Evolutionary conservation across 2,888 invertebrate species (phyloP), one percentile per base, ranked within the genome.

Genomic region (Epicampocera succincta): DNA sequence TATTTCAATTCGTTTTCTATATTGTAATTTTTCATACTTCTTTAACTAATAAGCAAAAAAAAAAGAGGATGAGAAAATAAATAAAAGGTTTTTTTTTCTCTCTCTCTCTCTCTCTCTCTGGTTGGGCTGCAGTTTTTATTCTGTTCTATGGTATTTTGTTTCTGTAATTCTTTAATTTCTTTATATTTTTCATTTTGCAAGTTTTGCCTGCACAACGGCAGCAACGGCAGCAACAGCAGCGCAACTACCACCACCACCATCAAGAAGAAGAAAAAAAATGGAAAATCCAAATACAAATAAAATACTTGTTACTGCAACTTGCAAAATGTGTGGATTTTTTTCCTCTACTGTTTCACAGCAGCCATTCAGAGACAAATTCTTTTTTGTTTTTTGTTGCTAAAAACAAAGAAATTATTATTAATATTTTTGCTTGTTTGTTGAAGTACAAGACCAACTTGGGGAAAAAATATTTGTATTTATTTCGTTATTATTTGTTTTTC

Each of bases 331-430:
- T 38, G 17, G 38, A 17, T 38, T 3, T 44, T 19, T 50, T 40
- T 21, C 11, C 15, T 1, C 25, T 48, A 38, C n/a, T n/a, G n/a
- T n/a, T 56, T 65, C 56, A n/a, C 15, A 11, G 52, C 68, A 68
- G 33, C 48, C 60, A 52, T 19, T 13, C 38, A 54, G n/a, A 61
- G 52, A 76, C 60, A 3, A 68, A 76, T 13, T 75, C 68, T 66
- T n/a, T n/a, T n/a, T n/a, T n/a, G n/a, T n/a, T n/a, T n/a, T n/a
- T n/a, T n/a, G n/a, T 25, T 75, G 15, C 19, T 11, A 48, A 42
- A 66, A 75, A 75, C 66, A 75, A 75, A 75, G 75, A 75, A 60
- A 75, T 68, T 68, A 75, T 68, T 66, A 75, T 75, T 75, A 75
- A 75, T 60, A 68, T 68, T 75, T 65, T 68, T 44, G 44, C 48